phyloP scores from a whole-genome alignment of 2,113 vertebrate genomes.

The Kryptolebias marmoratus region DNA sequence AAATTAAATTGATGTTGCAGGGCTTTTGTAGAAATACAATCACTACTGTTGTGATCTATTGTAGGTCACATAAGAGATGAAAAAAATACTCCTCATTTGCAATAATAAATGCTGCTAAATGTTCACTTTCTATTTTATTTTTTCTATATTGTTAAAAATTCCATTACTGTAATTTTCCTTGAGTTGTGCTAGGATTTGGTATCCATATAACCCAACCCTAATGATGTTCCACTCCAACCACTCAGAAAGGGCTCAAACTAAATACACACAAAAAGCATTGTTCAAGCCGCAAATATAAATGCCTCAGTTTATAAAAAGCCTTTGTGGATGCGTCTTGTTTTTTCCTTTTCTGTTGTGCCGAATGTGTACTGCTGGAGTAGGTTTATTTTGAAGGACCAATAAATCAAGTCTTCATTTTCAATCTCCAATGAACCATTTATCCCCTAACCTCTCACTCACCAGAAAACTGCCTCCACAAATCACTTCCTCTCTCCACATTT shows the following conservation, averaged over 20 bases:
- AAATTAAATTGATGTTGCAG: too few relatives aligned
- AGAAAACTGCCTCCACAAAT: slow-evolving; percentile 37
- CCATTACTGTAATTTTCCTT: too few relatives aligned
- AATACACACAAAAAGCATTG: slow-evolving; percentile 17
- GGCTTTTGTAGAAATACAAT: too few relatives aligned
- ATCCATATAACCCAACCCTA: slow-evolving; percentile 1
- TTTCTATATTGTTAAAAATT: too few relatives aligned
- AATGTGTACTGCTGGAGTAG: slow-evolving; percentile 13
- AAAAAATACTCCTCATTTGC: too few relatives aligned
- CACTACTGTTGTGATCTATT: too few relatives aligned
- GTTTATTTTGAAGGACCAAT: slow-evolving; percentile 58
- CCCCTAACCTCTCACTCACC: slow-evolving; percentile 21
- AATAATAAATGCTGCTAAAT: too few relatives aligned
- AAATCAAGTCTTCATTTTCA: slow-evolving; percentile 21
- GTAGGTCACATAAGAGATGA: too few relatives aligned
- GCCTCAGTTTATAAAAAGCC: not conserved
- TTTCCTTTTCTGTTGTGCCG: not conserved
- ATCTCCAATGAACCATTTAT: slow-evolving; percentile 36
- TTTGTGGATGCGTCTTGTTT: not conserved
- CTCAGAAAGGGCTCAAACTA: slow-evolving; percentile 1
- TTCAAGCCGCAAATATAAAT: slow-evolving; percentile 37
- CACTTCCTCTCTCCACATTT: slow-evolving; percentile 19
- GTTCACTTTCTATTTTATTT: too few relatives aligned
- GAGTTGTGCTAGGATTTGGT: too few relatives aligned
- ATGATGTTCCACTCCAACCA: slow-evolving; percentile 42